phyloP scores from a whole-genome alignment of 1,140 invertebrate genomes.

The Plectus sambesii region DNA sequence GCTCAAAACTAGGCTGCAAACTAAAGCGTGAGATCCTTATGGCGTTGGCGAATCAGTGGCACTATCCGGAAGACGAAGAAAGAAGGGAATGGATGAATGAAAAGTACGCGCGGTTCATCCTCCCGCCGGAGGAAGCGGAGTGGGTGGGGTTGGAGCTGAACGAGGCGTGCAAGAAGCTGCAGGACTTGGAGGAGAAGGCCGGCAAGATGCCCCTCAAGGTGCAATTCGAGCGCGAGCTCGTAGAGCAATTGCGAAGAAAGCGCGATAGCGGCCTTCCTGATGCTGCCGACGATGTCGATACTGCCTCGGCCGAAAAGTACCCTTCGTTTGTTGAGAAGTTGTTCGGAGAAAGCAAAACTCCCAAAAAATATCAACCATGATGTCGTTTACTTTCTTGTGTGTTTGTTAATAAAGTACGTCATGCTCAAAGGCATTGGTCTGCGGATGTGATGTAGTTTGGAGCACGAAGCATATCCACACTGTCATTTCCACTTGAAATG shows the following conservation, averaged over 20 bases:
- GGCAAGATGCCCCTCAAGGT: conserved; percentile 59
- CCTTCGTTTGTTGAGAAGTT: no score
- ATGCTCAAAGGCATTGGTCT: no score
- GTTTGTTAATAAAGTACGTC: no score
- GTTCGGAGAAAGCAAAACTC: no score
- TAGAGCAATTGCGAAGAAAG: conserved; percentile 58
- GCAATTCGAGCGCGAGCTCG: conserved; percentile 60
- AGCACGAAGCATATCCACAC: no score
- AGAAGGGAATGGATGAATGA: conserved; percentile 64
- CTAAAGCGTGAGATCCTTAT: conserved; percentile 30
- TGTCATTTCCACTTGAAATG: no score
- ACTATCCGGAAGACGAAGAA: conserved; percentile 59
- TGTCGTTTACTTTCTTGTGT: no score
- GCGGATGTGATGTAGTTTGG: no score
- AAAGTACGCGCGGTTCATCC: conserved; percentile 70
- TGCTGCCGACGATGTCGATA: no score
- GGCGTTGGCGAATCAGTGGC: conserved; percentile 33
- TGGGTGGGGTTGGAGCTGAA: conserved; percentile 75
- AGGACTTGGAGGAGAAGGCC: conserved; percentile 51
- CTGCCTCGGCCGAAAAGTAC: no score
- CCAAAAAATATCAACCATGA: no score
- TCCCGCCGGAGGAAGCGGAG: conserved; percentile 77
- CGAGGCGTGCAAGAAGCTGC: conserved; percentile 63
- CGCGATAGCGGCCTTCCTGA: neutral
- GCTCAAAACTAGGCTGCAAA: conserved; percentile 33